Evolutionary conservation across 2,888 invertebrate species (phyloP).

Genomic region (Auanema sp.): DNA sequence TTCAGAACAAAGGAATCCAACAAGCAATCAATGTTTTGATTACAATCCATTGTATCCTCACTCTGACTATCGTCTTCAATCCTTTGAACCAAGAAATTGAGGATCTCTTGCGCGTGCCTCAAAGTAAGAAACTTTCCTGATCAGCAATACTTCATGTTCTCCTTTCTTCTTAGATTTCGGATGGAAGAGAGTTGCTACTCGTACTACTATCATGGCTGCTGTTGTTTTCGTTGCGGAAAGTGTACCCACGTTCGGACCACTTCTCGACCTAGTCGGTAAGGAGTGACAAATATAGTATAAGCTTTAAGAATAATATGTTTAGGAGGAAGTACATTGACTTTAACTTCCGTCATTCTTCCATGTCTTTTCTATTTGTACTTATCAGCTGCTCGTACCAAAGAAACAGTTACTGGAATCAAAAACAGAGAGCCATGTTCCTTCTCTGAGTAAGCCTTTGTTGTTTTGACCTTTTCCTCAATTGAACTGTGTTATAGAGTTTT

Average conservation of each 20-base stretch:
- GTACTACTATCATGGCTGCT: slow-evolving; percentile 48
- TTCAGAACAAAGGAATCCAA: slow-evolving; percentile 44
- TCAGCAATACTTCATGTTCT: slow-evolving; percentile 1
- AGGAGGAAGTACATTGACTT: slow-evolving; percentile 52
- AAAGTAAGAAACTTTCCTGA: slow-evolving; percentile 28
- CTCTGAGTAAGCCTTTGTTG: slow-evolving; percentile 20
- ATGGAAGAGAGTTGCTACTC: slow-evolving; percentile 46
- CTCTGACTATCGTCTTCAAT: slow-evolving; percentile 59
- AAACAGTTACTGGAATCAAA: slow-evolving; percentile 25
- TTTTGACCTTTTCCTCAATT: not conserved
- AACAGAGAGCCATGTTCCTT: slow-evolving; percentile 23
- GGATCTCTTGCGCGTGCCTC: slow-evolving; percentile 55
- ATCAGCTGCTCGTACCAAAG: slow-evolving; percentile 39
- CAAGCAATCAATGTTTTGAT: slow-evolving; percentile 59
- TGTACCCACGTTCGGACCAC: slow-evolving; percentile 60
- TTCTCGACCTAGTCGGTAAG: slow-evolving; percentile 53
- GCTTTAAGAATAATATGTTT: slow-evolving; percentile 6
- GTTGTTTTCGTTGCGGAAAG: slow-evolving; percentile 58
- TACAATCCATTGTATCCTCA: slow-evolving; percentile 59
- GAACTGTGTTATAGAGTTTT: slow-evolving; percentile 24
- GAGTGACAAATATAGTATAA: slow-evolving; percentile 1
- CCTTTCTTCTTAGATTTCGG: slow-evolving; percentile 31
- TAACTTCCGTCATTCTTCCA: slow-evolving; percentile 58
- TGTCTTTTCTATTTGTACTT: slow-evolving; percentile 57
- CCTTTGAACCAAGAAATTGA: slow-evolving; percentile 61